Base-by-base conservation (phyloP, 2,888 invertebrate genomes). In the Anoncus sp. region DNA sequence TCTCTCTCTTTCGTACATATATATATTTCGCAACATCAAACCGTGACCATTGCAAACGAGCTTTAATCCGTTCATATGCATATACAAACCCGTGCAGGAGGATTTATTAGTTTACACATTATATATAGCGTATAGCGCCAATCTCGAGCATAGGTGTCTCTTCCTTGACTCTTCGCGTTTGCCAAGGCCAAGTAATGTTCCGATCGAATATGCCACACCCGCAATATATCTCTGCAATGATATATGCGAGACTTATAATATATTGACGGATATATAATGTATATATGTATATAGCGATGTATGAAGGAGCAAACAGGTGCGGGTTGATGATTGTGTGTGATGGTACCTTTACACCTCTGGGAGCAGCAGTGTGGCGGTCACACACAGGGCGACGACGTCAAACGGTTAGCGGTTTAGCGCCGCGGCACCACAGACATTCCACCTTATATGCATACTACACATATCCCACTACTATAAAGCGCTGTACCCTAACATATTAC, bases 321-420 rank as follows among this genome's bases (percentile, higher is more conserved):
- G 43, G 31, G 35, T 49, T 70, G 62, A 5, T 18, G 18, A 14
- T 5, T 9, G 12, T 10, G 16, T 10, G 43, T 65, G 62, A 59
- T 24, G 65, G 18, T 45, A 40, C 24, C 24, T 22, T 24, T 60
- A 45, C 31, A 9, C 45, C n/a, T 12, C 27, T 55, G 47, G 24
- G 40, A 51, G 31, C n/a, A 14, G 9, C 24, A 53, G 49, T 69
- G 63, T 45, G 65, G 69, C 73, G 69, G 59, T 69, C 69, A 59
- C 59, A 59, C 59, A 59, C 59, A 49, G 73, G 65, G 63, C 77
- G 63, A 73, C 77, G 73, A 73, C 77, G 77, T 77, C 77, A 77
- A 77, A 77, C 77, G 77, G 77, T 77, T 77, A 77, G 77, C 77
- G 77, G 77, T 77, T 77, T 77, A 77, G 69, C 73, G 77, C 69